Evolutionary conservation across 2,888 invertebrate genomes (phyloP).

Genomic region (Tortricodes alternella): DNA sequence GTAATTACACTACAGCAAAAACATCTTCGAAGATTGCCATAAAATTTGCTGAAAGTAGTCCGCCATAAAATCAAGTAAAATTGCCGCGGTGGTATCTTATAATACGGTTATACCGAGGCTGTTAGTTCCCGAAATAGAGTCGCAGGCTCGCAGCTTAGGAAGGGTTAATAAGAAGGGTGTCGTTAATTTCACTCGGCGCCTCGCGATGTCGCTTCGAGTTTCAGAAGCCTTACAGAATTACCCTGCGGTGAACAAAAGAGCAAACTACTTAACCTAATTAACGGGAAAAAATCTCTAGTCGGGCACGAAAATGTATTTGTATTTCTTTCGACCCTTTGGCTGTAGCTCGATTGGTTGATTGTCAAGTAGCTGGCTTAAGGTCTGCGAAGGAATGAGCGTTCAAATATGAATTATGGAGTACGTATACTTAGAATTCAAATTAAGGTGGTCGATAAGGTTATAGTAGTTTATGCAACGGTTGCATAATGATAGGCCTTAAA

Average conservation of each 20-base stretch:
- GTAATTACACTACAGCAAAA: background rate
- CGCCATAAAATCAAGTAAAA: conserved; percentile 42
- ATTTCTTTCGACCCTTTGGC: conserved; percentile 23
- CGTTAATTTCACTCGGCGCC: conserved; percentile 59
- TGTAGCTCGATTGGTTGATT: conserved; percentile 22
- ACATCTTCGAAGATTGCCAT: conserved; percentile 2
- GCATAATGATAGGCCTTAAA: too few relatives aligned
- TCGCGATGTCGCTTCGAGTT: conserved; percentile 59
- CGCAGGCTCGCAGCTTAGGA: conserved; percentile 51
- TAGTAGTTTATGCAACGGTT: too few relatives aligned
- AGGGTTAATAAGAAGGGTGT: conserved; percentile 72
- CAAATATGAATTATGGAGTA: conserved; percentile 7
- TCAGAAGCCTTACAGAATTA: conserved; percentile 59
- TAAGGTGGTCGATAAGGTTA: too few relatives aligned
- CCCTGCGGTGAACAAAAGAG: conserved; percentile 58
- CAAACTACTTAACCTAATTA: conserved; percentile 75
- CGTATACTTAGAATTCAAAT: too few relatives aligned
- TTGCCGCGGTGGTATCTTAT: conserved; percentile 40
- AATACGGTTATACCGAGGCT: conserved; percentile 51
- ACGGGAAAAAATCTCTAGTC: conserved; percentile 51
- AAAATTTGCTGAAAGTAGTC: conserved; percentile 26
- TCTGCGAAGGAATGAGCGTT: conserved; percentile 4
- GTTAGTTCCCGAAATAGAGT: conserved; percentile 63
- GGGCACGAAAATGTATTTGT: conserved; percentile 30
- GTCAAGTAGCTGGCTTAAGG: conserved; percentile 21